Evolutionary conservation across 2,888 invertebrate genomes (phyloP), one percentile per base, ranked within the genome.

Genomic region (Adelphocoris suturalis): DNA sequence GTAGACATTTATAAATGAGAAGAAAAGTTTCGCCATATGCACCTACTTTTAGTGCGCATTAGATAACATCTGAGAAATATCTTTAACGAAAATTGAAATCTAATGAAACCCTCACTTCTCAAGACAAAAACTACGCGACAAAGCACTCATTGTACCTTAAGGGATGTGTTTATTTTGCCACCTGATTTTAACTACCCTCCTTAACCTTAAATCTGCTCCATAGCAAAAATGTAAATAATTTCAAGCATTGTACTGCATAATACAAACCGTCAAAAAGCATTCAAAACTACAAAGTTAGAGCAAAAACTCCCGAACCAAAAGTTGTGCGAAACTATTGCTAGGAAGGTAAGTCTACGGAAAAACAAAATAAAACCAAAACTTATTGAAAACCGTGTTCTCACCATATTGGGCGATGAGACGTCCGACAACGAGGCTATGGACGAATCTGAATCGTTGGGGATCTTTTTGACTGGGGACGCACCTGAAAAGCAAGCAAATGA

Each of bases 391-490:
- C 28, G n/a, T 84, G 28, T 89, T 87, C 68, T 89, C 89, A 92
- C 90, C 90, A 88, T 88, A 89, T 92, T 92, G 68, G 91, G 90
- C n/a, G 91, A 90, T n/a, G 91, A 90, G 19, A 90, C 90, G 85
- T 90, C 90, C 37, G 68, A 61, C 19, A 90, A 68, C 19, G 91
- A 90, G 4, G 91, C 90, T 61, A 91, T 86, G 3, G 91, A 91
- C 13, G 90, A 81, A 52, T 92, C 92, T 14, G 91, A 89, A 55
- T 91, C 91, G 12, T 91, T 86, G 37, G 91, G 82, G 68, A 68
- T 68, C 78, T 91, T 90, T 89, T 92, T 93, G 90, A 94, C 93
- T 5, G 94, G 94, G 47, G 95, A 94, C 89, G 93, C 93, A 90
- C 94, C 95, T 95, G 92, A 78, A 94, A 93, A 89, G 91, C 92